Percentiles rank a stretch among this genome's conserved stretches.
Conservation (phyloP, 2,888 invertebrate genomes). For the Cantharis rufa region DNA sequence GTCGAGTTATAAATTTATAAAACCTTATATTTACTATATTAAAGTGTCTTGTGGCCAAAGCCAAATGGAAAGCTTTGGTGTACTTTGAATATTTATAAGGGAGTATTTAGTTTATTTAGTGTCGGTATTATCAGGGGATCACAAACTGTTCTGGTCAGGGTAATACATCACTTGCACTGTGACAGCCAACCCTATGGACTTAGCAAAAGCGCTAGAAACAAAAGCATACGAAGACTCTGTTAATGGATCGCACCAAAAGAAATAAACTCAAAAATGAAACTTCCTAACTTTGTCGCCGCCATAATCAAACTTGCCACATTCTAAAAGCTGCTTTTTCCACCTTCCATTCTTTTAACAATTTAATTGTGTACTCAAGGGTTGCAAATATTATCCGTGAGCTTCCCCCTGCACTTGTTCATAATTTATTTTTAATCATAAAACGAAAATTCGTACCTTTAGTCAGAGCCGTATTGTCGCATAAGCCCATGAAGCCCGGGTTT, state of each 20-base stretch:
- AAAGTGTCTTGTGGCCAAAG: constrained; percentile 19
- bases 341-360: background rate
- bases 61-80: constrained; percentile 16
- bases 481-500: no score
- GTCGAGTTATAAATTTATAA: constrained; percentile 20
- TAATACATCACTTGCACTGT: constrained; percentile 48
- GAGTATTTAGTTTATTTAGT: constrained; percentile 42
- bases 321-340: background rate
- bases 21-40: constrained; percentile 21
- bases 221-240: constrained; percentile 32
- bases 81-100: constrained; percentile 37
- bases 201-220: constrained; percentile 26
- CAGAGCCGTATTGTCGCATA: no score
- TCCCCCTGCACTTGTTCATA: no score
- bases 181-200: constrained; percentile 39
- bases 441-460: no score
- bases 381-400: no score
- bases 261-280: constrained; percentile 1
- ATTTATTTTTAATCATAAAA: no score
- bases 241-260: constrained; percentile 43
- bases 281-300: background rate
- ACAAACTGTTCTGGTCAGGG: constrained; percentile 46
- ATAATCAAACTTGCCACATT: background rate
- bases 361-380: no score
- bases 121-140: constrained; percentile 48